Base-by-base conservation (phyloP, 1,140 invertebrate species). In the Orius laevigatus region DNA sequence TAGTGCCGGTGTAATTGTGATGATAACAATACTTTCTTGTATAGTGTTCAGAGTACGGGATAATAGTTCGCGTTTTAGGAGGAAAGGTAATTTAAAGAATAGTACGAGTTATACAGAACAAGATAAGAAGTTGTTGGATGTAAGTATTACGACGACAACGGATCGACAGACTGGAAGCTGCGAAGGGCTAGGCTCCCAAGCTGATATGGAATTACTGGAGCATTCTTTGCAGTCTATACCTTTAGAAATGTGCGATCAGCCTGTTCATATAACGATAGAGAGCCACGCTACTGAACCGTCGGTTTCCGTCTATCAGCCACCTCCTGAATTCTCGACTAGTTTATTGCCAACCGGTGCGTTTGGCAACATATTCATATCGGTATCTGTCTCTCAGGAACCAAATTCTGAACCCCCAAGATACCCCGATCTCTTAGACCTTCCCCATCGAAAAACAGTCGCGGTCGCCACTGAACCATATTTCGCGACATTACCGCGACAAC, bases 51-150 rank as follows among this genome's bases (percentile, higher is more conserved):
- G 73, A 5, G 62, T 65, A 33, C 57, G 59, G 1, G 53, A 56
- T 18, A 67, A 73, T 40, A 62, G 72, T 2, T 18, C 54, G 6
- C 55, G 59, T 4, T 64, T 67, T 41, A 66, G 73, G 8, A 73
- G 77, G 47, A 75, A 78, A 54, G 65, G 69, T 15, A 76, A 78
- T 51, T 65, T 81, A 12, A 76, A 79, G 59, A 72, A 75, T 1
- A 85, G 81, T 58, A 70, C 77, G 32, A 85, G 81, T 60, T 84
- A 84, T 59, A 82, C 75, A 14, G 84, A 88, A 48, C 84, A 86
- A 63, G 83, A 87, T 57, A 88, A 87, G 62, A 80, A 83, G 54
- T 63, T 86, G 5, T 68, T 87, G 20, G 82, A 84, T 57, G 73
- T 80, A 12, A 79, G 76, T 44, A 81, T 84, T 12, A 81, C 81